phyloP scores from a whole-genome alignment of 2,888 invertebrate genomes.

The Drosophila suboccidentalis region DNA sequence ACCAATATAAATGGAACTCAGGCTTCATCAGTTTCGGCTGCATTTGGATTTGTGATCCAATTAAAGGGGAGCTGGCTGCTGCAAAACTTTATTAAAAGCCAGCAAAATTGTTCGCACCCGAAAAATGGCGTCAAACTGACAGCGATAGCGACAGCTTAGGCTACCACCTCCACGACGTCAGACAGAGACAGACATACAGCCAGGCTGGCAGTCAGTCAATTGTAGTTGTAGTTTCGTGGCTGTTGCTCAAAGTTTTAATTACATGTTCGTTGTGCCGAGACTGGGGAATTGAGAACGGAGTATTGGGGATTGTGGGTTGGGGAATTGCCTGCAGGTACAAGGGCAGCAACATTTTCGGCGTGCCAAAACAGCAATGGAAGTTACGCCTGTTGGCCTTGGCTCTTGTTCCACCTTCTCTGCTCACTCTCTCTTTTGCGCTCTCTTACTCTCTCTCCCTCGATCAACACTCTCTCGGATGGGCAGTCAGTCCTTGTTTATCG shows the following conservation, averaged over 20 bases:
- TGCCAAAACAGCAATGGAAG: constrained; percentile 15
- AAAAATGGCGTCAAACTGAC: constrained; percentile 57
- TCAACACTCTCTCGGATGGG: not conserved
- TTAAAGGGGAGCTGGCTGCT: constrained; percentile 40
- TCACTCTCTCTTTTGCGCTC: not conserved
- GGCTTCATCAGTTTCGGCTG: constrained; percentile 56
- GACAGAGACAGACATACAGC: constrained; percentile 9
- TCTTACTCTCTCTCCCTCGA: not conserved
- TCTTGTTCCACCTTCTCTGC: constrained; percentile 6
- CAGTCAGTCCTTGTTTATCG: constrained; percentile 16
- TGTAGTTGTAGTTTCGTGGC: constrained; percentile 69
- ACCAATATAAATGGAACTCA: constrained; percentile 44
- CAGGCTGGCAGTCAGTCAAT: constrained; percentile 71
- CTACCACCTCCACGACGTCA: constrained; percentile 4
- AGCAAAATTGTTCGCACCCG: constrained; percentile 63
- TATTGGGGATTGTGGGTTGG: constrained; percentile 9
- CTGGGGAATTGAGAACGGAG: constrained; percentile 18
- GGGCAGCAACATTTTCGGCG: constrained; percentile 61
- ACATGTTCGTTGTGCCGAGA: constrained; percentile 70
- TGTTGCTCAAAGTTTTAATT: constrained; percentile 85
- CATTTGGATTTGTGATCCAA: constrained; percentile 66
- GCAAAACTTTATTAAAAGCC: constrained; percentile 66
- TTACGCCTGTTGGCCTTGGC: constrained; percentile 46
- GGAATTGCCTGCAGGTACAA: constrained; percentile 44
- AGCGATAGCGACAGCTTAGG: constrained; percentile 50